Percentiles rank a stretch among this genome's conserved stretches.
These are phyloP conservation scores for Corapipo altera DNA, from an alignment of 2,113 vertebrate genomes.

Conservation along the genomic window DNA sequence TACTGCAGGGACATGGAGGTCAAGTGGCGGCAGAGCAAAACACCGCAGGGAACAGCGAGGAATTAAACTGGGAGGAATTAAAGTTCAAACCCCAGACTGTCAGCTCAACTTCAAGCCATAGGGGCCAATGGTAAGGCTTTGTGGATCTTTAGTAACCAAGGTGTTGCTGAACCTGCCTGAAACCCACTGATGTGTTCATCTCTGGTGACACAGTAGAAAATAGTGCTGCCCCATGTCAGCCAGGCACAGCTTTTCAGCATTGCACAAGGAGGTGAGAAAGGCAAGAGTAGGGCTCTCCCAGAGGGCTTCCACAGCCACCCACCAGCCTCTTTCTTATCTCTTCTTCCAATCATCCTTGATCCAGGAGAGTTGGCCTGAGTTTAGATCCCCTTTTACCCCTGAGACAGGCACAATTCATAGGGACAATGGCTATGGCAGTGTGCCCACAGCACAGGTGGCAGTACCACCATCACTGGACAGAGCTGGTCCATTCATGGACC, in stretches of 20 bases:
- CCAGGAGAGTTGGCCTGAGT: neutral
- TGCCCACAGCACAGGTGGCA: neutral
- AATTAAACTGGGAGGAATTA: neutral
- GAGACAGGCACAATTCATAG: neutral
- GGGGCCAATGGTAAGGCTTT: neutral
- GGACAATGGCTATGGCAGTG: neutral
- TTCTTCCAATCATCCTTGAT: neutral
- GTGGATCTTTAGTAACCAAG: neutral
- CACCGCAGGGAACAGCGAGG: neutral
- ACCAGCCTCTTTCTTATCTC: neutral
- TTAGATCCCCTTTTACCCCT: neutral
- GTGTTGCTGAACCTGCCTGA: neutral
- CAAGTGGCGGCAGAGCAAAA: neutral
- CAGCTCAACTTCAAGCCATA: neutral
- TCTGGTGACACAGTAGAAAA: neutral
- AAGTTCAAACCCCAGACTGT: neutral
- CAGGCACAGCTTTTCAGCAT: neutral
- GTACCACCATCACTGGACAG: neutral
- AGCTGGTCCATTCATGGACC: fast-evolving
- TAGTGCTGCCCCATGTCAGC: neutral
- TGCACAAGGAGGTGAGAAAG: fast-evolving
- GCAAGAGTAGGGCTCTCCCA: neutral
- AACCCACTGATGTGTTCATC: neutral
- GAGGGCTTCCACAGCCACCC: neutral
- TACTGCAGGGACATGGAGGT: neutral